Evolutionary conservation across 2,797 vertebrate species (phyloP), one percentile per base, ranked within the genome.

Genomic region (Hafferia zeledoni): DNA sequence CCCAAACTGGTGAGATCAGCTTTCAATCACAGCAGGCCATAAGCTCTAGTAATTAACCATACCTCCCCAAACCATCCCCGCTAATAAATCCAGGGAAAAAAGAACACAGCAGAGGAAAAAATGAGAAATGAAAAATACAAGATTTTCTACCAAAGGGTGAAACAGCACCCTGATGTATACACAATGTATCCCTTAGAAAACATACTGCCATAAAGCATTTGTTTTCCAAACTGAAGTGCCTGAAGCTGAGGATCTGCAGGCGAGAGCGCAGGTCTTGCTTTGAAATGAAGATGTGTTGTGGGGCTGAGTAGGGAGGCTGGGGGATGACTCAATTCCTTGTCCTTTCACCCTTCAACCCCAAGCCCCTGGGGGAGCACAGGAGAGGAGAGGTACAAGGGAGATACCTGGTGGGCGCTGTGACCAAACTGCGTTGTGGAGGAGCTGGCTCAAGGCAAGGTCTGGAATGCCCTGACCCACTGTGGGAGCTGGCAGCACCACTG

Each of bases 1-100:
- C 92, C 90, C 87, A 92, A 97, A 97, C 95, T 96, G 93, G 95
- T 87, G 94, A 94, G 94, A 94, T 96, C 95, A 95, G 96, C 95
- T 97, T 97, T 97, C 96, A 95, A 88, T 93, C 93, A 92, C 95
- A 97, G 95, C 95, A 97, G 96, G 95, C 79, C 84, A 79, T 91
- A 94, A 95, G 92, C 70, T 97, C 90, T 82, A 76, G 90, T 94
- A 96, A 97, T 97, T 96, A 96, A 93, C 90, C 88, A 92, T 94
- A 97, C 89, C 87, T 95, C 91, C 89, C 91, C 93, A 94, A 93
- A 95, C 90, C 92, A 95, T 93, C 83, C 83, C 88, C 37, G 63
- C 56, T 94, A 94, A 95, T 96, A 96, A 91, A 95, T 90, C 83
- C 70, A 79, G 70, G n/a, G 52, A 47, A 88, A 87, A 95, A 92